Conservation (phyloP, 35 echinoderm and acorn worm genomes). For the Anneissia japonica region DNA sequence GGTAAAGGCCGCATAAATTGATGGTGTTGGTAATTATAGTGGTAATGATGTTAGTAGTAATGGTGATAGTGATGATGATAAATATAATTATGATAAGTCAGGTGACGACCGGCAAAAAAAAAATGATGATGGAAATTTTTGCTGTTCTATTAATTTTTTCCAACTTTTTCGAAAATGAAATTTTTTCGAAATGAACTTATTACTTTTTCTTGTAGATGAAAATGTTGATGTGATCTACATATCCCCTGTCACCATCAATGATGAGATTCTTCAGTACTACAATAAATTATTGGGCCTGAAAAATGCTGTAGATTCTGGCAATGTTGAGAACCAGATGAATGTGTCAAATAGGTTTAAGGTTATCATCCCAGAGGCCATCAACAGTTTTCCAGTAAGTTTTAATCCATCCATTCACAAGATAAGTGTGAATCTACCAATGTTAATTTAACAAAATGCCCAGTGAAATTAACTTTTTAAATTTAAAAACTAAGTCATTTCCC, state of each 20-base stretch:
- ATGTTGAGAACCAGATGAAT: conserved; percentile 80
- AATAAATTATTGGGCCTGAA: conserved; percentile 79
- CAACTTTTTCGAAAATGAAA: not conserved
- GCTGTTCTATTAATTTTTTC: not conserved
- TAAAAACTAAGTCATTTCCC: not conserved
- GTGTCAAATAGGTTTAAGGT: conserved; percentile 78
- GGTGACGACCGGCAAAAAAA: too few species aligned
- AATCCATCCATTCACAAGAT: too few species aligned
- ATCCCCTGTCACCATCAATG: conserved; percentile 81
- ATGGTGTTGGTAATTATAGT: too few species aligned
- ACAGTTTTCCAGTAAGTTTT: conserved; percentile 93
- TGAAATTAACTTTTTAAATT: not conserved
- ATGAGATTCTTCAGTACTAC: conserved; percentile 96
- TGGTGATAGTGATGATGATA: too few species aligned
- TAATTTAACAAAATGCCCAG: not conserved
- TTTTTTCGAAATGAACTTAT: too few species aligned
- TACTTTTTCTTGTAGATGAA: conserved; percentile 41
- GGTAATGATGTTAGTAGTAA: too few species aligned
- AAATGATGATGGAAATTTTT: too few species aligned
- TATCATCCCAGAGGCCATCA: conserved; percentile 83
- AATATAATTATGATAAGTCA: too few species aligned
- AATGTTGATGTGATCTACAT: conserved; percentile 97
- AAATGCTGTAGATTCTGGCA: conserved; percentile 57
- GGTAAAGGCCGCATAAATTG: too few species aligned
- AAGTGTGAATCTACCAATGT: too few species aligned